Base-by-base conservation (phyloP, 2,797 vertebrate species). In the Moxostoma hubbsi region DNA sequence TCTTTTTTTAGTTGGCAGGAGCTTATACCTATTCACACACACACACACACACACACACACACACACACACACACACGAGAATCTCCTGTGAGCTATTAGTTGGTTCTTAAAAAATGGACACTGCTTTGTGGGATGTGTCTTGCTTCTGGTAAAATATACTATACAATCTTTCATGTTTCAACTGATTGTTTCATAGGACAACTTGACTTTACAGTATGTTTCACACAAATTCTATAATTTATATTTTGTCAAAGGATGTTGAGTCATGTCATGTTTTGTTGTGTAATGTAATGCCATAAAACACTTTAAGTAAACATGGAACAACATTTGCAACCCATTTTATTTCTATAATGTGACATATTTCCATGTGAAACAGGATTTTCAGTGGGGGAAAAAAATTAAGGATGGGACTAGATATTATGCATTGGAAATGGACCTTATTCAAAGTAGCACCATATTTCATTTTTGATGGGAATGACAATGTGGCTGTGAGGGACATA, bases 1-100 rank as follows among this genome's bases (percentile, higher is more conserved):
- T 73, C 50, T 49, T 80, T 47, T 80, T 66, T 51, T 54, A 11
- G 68, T 74, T 68, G 75, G 61, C 68, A 73, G 36, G 45, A 57
- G 46, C 59, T 45, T 58, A 66, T 18, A 82, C 10, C 62, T 47
- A 81, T 57, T 57, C 58, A 62, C 46, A 54, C 45, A 66, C 9
- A 12, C 46, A 50, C 64, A 59, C 62, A 77, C 53, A 67, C 46
- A 63, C 45, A 58, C 67, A 36, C 64, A 66, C 64, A 67, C 9
- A 12, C 46, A 50, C 64, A 70, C 68, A 55, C 49, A 68, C 36
- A 73, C 57, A 61, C 46, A 76, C 66, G 46, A 24, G 15, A 1
- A 10, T 11, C 54, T 77, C 54, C 47, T 43, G 16, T 58, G 46
- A 46, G 47, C 61, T 65, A 11, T 65, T 64, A 57, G 54, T 10